Conservation (phyloP, 2,113 vertebrate genomes). For the Macaca mulatta region DNA sequence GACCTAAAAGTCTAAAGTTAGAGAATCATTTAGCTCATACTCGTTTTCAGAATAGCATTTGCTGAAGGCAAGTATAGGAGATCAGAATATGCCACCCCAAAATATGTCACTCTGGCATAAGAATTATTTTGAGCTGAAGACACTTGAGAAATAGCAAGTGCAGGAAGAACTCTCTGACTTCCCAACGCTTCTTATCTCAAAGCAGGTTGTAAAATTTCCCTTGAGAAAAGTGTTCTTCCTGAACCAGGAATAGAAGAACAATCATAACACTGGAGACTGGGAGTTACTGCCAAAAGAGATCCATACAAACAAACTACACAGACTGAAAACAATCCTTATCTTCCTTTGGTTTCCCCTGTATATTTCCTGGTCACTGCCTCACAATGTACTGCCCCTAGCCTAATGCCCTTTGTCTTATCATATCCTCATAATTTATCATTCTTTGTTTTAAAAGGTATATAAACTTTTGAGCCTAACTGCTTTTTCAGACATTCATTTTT, state of each 20-base stretch:
- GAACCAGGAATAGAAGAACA: neutral
- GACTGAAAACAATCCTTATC: neutral
- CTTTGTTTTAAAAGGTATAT: neutral
- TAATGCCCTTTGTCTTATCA: neutral
- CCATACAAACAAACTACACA: neutral
- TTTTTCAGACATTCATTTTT: neutral
- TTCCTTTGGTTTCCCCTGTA: neutral
- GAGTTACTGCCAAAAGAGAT: neutral
- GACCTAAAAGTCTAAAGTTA: neutral
- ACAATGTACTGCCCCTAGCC: neutral
- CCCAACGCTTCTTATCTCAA: neutral
- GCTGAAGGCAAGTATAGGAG: neutral
- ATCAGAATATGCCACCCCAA: neutral
- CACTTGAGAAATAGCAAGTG: neutral
- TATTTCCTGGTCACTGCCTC: neutral
- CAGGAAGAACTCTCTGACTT: neutral
- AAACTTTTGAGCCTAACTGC: neutral
- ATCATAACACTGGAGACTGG: neutral
- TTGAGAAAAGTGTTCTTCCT: neutral
- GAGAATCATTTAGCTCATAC: neutral
- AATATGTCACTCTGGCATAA: neutral
- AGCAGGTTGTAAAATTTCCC: neutral
- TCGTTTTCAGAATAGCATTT: neutral
- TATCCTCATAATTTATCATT: neutral
- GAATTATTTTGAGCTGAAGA: neutral